Conservation (phyloP, 2,113 vertebrate species). For the Pseudois nayaur region DNA sequence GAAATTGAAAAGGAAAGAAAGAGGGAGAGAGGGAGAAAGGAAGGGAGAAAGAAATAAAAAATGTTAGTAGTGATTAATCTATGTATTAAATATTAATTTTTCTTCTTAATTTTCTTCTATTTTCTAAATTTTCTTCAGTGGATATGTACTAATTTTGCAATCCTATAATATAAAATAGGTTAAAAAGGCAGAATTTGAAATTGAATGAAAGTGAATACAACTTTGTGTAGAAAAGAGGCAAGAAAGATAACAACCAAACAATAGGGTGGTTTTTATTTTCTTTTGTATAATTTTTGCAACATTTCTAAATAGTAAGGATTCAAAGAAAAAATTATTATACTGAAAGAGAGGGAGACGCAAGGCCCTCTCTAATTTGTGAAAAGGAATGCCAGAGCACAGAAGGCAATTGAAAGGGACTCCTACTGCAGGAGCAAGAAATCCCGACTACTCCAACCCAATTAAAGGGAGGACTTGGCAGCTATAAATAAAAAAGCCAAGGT, state of each 20-base stretch:
- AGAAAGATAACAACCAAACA: not conserved
- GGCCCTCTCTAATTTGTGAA: not conserved
- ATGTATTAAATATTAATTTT: not conserved
- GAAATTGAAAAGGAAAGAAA: not conserved
- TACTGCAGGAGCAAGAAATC: not conserved
- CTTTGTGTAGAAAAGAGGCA: not conserved
- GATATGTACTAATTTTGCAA: not conserved
- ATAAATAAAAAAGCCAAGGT: not conserved
- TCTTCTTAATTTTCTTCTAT: not conserved
- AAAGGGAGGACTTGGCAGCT: not conserved
- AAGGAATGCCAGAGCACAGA: not conserved
- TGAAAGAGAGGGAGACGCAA: not conserved
- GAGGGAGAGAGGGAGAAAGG: not conserved
- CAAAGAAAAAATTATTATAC: not conserved
- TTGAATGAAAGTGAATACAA: not conserved
- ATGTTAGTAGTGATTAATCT: not conserved
- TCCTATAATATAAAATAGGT: not conserved
- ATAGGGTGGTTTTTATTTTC: not conserved
- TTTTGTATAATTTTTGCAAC: not conserved
- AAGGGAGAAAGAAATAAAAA: not conserved
- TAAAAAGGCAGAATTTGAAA: not conserved
- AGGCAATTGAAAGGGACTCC: not conserved
- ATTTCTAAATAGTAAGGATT: slow-evolving; percentile 12
- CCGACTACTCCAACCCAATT: not conserved
- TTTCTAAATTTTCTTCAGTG: not conserved